Base-by-base conservation (phyloP, 1,140 invertebrate species). In the Laupala kohalensis region DNA sequence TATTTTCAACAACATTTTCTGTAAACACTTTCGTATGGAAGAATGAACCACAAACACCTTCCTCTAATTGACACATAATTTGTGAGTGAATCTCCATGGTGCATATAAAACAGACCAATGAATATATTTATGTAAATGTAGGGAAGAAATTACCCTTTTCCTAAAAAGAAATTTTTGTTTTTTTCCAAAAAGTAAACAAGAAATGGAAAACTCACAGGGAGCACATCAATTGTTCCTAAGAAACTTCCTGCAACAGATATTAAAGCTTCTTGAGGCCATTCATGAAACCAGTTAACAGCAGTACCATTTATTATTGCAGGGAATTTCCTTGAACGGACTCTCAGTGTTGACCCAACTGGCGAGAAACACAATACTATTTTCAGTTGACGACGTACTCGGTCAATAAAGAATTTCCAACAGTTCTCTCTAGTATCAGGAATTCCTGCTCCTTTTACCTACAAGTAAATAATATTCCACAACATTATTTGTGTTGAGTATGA, bases 321-420 rank as follows among this genome's bases (percentile, higher is more conserved):
- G 81, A 98, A 98, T 83, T 97, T 96, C 74, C 96, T 85, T 53
- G 93, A 92, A 76, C 96, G 86, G 37, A 97, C 90, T 77, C 95
- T 83, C 69, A 97, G 83, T 6, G 94, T 97, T 25, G 91, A 93
- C 25, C 95, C 95, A 30, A 97, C 94, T 3, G 95, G 95, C 29
- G 94, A 97, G 81, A 97, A 97, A 78, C 94, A 97, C 5, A 98
- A 81, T 63, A 97, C 93, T 67, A 96, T 88, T 83, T 97, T 96
- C 15, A 98, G 82, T 79, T 94, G 90, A 74, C 91, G 88, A 74
- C 95, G 86, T 19, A 98, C 95, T 78, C 94, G 86, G 79, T 98
- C 95, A 76, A 98, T 95, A 80, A 98, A 98, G 81, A 96, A 97
- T 80, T 93, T 95, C 96, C 96, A 99, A 80, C 95, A 97, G 78